Base-by-base conservation (phyloP, 2,888 invertebrate genomes). In the Strigamia maritima region DNA sequence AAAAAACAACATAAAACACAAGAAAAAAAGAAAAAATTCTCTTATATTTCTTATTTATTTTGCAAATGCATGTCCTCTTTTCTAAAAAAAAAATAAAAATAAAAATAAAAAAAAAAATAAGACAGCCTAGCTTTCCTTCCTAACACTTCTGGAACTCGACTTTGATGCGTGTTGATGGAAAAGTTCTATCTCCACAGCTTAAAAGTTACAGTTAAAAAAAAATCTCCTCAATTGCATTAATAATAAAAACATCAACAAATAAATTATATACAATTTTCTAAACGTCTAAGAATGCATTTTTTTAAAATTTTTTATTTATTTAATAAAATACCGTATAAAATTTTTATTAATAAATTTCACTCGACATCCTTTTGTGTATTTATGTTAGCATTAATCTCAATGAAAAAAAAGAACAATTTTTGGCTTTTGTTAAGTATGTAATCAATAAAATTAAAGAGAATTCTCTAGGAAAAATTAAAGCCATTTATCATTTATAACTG, bases 141-240 rank as follows among this genome's bases (percentile, higher is more conserved):
- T 19, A n/a, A n/a, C 54, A 54, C 54, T 54, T 54, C 19, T 54
- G 54, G 19, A 54, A 54, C 49, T 49, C 49, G 49, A 49, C 54
- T 54, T 54, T n/a, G 54, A 54, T 54, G 19, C 54, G 54, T 54
- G 54, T 54, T 54, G 54, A 54, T 54, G 54, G 54, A 54, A 54
- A 54, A 54, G 54, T 54, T 54, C 54, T 54, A 54, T 19, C 19
- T 54, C 22, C 16, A 19, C 54, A 54, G 54, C 54, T 54, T 54
- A 54, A 54, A 54, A 54, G 54, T 54, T 54, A 19, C 22, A 54
- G 22, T 6, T 16, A 16, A 54, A 22, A 2, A 19, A 54, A 54
- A 54, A 4, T 1, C 2, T 3, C 16, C n/a, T 22, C 54, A 54
- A 54, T 54, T 54, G 54, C 54, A 54, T 54, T 54, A 54, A 54